Evolutionary conservation across 64 coral and sea anemone species (phyloP), one percentile per base, ranked within the genome.

Genomic region (Pachyseris speciosa): DNA sequence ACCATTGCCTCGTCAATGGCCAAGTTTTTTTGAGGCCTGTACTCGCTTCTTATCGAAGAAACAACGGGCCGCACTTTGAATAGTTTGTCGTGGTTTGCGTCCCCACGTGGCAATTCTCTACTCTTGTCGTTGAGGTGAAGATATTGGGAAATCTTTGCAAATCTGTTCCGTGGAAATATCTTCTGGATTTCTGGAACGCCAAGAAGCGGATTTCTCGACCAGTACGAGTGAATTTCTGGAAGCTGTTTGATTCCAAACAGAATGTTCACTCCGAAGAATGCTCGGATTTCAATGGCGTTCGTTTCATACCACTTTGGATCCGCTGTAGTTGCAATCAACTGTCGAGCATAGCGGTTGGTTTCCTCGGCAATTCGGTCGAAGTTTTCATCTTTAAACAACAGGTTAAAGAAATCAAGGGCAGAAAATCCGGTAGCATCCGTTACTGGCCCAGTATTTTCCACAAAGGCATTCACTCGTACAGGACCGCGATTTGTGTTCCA

Each of bases 41-140:
- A 63, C 63, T 83, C 32, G 32, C 79, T 83, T 64, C 27, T 65
- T n/a, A 83, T 38, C 13, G 29, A 31, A 17, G 26, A 20, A 43
- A 85, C 57, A 67, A 85, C 37, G 16, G 83, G 83, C 42, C 36
- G 34, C 60, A 85, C 83, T 67, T 67, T 48, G 34, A 85, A 85
- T 22, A 85, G 39, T 67, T 85, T 85, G 63, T 85, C 36, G 19
- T 85, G 83, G 83, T 85, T 85, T 10, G n/a, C 83, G 20, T 85
- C 19, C 34, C 59, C 78, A 83, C 29, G 49, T 32, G 26, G 78
- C 11, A 57, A 36, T 49, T 83, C 78, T 53, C 26, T 27, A 12
- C 78, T 83, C 58, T 67, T 85, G 39, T 85, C 36, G 44, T 85
- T 85, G 24, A 85, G 60, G 22, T 85, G 83, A 65, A 84, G 57